Evolutionary conservation across 2,113 vertebrate genomes (phyloP).

Genomic region (Anas platyrhynchos): DNA sequence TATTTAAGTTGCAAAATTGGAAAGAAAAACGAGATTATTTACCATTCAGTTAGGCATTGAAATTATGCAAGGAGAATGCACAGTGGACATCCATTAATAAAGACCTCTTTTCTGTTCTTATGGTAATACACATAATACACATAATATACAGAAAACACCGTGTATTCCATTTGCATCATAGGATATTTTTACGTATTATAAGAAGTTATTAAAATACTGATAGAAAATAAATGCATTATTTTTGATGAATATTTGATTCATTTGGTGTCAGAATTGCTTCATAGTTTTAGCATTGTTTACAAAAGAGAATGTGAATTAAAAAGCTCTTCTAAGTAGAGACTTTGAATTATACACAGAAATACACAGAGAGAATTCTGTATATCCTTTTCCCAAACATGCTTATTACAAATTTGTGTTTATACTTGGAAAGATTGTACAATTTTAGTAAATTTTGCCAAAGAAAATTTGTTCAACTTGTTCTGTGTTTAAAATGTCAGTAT

Average conservation of each 20-base stretch:
- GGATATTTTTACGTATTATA: neutral
- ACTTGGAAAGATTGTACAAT: neutral
- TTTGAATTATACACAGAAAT: neutral
- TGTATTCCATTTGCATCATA: neutral
- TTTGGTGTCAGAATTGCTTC: neutral
- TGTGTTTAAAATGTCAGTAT: neutral
- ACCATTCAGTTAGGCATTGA: neutral
- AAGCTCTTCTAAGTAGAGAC: neutral
- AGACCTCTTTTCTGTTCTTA: neutral
- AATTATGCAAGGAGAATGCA: neutral
- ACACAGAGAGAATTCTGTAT: neutral
- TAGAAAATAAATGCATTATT: neutral
- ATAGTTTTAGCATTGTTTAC: neutral
- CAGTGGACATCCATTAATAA: neutral
- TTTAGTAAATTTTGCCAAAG: neutral
- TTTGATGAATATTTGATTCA: neutral
- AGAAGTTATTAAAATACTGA: neutral
- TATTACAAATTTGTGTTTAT: neutral
- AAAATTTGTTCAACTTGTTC: neutral
- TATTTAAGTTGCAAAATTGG: neutral
- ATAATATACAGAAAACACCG: neutral
- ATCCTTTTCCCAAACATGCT: neutral
- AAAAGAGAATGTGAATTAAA: neutral
- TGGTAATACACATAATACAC: accelerated
- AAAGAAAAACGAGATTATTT: neutral